A percentile compares a stretch with the other conserved stretches of the same genome.
Evolutionary conservation across 2,113 vertebrate genomes (phyloP).

Genomic region (Galeopterus variegatus): DNA sequence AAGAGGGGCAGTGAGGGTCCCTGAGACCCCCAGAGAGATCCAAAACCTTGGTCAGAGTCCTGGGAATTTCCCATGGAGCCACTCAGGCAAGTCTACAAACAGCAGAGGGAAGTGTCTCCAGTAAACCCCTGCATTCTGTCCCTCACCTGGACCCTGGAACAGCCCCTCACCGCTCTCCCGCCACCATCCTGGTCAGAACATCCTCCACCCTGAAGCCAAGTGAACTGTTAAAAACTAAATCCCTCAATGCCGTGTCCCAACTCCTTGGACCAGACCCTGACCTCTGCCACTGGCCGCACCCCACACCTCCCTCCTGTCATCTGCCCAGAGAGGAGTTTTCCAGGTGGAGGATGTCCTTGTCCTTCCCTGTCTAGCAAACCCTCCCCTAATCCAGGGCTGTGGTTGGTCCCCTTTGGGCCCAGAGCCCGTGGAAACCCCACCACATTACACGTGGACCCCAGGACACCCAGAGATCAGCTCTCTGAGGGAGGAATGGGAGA

Average conservation of each 20-base stretch:
- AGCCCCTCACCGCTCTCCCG: not conserved
- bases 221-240: accelerated
- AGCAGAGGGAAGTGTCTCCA: not conserved
- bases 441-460: accelerated
- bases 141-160: not conserved
- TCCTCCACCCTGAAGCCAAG: accelerated
- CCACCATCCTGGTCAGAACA: accelerated
- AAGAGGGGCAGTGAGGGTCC: not conserved
- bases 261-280: not conserved
- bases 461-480: not conserved
- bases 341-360: not conserved
- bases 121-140: accelerated
- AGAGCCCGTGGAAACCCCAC: not conserved
- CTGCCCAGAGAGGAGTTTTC: not conserved
- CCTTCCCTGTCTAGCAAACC: accelerated
- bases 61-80: not conserved
- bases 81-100: accelerated
- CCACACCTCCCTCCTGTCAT: accelerated
- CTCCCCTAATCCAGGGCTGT: not conserved
- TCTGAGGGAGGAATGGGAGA: not conserved
- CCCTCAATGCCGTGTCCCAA: not conserved
- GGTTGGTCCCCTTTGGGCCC: not conserved
- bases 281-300: not conserved
- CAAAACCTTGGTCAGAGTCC: not conserved
- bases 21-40: not conserved